Conservation (phyloP, 2,797 vertebrate species). For the Helostoma temminkii region DNA sequence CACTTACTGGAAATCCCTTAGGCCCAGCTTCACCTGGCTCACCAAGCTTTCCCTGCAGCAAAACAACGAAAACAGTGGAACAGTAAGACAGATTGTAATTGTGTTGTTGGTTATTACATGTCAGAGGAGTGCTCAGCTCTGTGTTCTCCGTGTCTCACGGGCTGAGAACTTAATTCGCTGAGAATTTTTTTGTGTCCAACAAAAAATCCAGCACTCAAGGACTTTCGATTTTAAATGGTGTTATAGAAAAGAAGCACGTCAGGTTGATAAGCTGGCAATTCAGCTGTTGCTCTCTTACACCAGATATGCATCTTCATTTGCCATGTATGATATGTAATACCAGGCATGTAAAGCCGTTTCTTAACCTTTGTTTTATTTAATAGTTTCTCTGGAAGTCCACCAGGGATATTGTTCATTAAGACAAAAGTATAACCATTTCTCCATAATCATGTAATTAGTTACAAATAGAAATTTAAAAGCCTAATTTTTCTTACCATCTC, state of each 20-base stretch:
- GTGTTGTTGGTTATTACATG: not conserved
- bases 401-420: not conserved
- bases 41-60: constrained; percentile 79
- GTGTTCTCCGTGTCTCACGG: not conserved
- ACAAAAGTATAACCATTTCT: not conserved
- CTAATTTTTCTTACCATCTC: constrained; percentile 69
- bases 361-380: not conserved
- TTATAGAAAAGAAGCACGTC: not conserved
- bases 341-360: not conserved
- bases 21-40: constrained; percentile 79
- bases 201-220: no score
- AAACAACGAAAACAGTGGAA: constrained; percentile 7
- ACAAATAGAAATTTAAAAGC: constrained; percentile 23
- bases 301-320: no score
- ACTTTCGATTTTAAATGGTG: no score
- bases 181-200: no score
- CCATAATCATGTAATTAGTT: constrained; percentile 9
- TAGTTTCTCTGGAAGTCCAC: not conserved
- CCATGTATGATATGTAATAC: no score
- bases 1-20: constrained; percentile 84
- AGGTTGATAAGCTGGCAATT: no score
- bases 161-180: no score
- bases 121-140: not conserved
- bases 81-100: not conserved
- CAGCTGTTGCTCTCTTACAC: no score